Conservation (phyloP, 2,888 invertebrate genomes). For the Gibbula magus region DNA sequence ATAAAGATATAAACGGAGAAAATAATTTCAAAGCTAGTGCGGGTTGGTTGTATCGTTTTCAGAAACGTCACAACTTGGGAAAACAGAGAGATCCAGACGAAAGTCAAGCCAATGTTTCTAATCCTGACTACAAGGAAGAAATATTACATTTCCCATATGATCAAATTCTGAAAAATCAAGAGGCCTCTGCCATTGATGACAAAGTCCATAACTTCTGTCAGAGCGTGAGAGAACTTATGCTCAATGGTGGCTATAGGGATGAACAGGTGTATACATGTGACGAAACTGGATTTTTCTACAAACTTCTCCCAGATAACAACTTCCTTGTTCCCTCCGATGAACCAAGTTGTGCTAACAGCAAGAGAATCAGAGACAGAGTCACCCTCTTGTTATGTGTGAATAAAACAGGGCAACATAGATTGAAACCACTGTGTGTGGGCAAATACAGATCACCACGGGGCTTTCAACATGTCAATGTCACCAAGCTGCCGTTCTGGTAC, state of each 20-base stretch:
- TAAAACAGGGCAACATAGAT: conserved; percentile 23
- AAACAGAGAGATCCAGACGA: conserved; percentile 5
- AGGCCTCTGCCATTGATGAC: not conserved
- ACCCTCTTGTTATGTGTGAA: conserved; percentile 29
- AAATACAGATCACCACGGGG: conserved; percentile 14
- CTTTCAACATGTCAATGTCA: conserved; percentile 12
- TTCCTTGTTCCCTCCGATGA: conserved; percentile 16
- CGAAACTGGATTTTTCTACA: conserved; percentile 36
- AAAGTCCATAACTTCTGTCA: conserved; percentile 8
- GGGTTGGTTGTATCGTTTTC: conserved; percentile 13
- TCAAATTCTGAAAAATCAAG: conserved; percentile 1
- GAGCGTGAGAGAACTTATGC: not conserved
- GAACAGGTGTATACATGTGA: conserved; percentile 31
- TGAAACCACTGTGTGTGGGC: conserved; percentile 31
- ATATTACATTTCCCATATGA: conserved; percentile 13
- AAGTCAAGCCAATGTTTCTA: not conserved
- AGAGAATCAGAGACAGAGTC: conserved; percentile 11
- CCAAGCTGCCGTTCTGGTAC: conserved; percentile 29
- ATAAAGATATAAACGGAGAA: conserved; percentile 19
- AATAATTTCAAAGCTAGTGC: conserved; percentile 21
- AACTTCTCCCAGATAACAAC: conserved; percentile 21
- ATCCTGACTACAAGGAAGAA: not conserved
- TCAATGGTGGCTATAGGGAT: conserved; percentile 17
- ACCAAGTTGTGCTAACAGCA: conserved; percentile 22
- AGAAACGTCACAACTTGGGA: conserved; percentile 5